Conservation (phyloP, 1,140 invertebrate genomes). For the Cataglyphis hispanica region DNA sequence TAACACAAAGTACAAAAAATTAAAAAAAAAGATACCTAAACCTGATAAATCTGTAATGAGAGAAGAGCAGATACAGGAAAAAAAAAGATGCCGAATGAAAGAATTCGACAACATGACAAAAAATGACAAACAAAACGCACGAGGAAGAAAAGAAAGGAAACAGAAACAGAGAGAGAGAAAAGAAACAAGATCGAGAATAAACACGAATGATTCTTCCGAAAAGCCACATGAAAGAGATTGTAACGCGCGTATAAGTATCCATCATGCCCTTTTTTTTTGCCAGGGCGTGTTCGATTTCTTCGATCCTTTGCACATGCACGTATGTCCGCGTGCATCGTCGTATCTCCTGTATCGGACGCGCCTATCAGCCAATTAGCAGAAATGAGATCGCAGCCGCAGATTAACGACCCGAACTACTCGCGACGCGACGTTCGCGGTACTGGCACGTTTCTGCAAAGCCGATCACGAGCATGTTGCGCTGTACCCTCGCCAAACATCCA, state of each 20-base stretch:
- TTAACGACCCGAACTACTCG: conserved; percentile 70
- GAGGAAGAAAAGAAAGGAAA: neutral
- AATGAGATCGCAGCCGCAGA: conserved; percentile 74
- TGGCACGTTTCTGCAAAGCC: conserved; percentile 67
- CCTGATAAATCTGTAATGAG: neutral
- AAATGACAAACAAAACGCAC: neutral
- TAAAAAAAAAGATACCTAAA: neutral
- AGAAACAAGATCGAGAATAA: conserved; percentile 16
- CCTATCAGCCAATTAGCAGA: conserved; percentile 77
- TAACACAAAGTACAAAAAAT: neutral
- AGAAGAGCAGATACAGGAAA: conserved; percentile 10
- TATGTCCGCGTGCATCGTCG: conserved; percentile 52
- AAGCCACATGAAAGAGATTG: conserved; percentile 41
- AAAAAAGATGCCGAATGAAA: neutral
- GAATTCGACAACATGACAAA: neutral
- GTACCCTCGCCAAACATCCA: conserved; percentile 37
- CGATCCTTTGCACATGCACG: conserved; percentile 60
- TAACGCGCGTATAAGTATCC: conserved; percentile 59
- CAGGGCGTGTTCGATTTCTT: conserved; percentile 28
- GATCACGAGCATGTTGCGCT: conserved; percentile 15
- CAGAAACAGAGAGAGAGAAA: neutral
- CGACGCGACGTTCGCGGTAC: conserved; percentile 53
- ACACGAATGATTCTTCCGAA: conserved; percentile 49
- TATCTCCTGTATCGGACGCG: conserved; percentile 71
- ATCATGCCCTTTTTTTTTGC: conserved; percentile 42